Evolutionary conservation across 2,888 invertebrate species (phyloP).

Genomic region (Rotaria magnacalcarata): DNA sequence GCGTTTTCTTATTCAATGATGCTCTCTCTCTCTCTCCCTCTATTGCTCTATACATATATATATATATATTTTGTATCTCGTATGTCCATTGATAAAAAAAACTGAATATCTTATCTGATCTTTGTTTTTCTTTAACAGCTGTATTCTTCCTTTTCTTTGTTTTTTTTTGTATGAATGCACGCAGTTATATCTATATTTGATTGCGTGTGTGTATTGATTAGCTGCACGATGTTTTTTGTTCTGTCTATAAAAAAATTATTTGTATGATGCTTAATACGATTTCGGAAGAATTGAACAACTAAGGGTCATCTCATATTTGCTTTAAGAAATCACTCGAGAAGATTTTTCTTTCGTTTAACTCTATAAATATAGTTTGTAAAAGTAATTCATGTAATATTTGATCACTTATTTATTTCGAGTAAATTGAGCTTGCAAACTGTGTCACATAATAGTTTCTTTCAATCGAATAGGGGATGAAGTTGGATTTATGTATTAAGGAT

Average conservation of each 20-base stretch:
- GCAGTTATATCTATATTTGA: background rate
- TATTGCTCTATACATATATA: background rate
- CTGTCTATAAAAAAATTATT: background rate
- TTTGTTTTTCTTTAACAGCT: background rate
- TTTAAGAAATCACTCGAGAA: too few relatives aligned
- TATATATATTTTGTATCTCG: background rate
- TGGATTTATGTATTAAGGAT: too few relatives aligned
- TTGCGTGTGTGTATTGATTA: background rate
- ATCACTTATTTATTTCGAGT: too few relatives aligned
- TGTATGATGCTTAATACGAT: background rate
- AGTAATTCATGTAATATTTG: too few relatives aligned
- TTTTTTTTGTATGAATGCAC: background rate
- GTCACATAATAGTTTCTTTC: too few relatives aligned
- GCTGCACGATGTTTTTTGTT: background rate
- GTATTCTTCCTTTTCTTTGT: background rate
- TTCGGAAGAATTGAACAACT: too few relatives aligned
- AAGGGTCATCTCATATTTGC: too few relatives aligned
- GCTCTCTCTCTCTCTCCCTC: background rate
- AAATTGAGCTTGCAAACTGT: too few relatives aligned
- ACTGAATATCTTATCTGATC: background rate
- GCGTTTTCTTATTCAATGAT: slow-evolving; percentile 12
- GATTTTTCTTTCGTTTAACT: too few relatives aligned
- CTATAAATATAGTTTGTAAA: too few relatives aligned
- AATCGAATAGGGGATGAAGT: too few relatives aligned
- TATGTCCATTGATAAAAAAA: background rate